These are phyloP conservation scores for honey bee (Apis mellifera) DNA, from an alignment of 1,140 invertebrate species.

Conservation along the genomic window Amel_HAv3.1 CM009944.2:4530501-4531000, in stretches of 20 bases:
- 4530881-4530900: too few relatives aligned
- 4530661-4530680: constrained; percentile 41
- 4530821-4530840: background rate
- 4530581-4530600: constrained; percentile 3
- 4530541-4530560: background rate
- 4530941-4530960: too few relatives aligned
- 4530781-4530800: background rate
- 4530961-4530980: too few relatives aligned
- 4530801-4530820: background rate
- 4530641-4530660: constrained; percentile 46
- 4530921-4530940: too few relatives aligned
- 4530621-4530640: constrained; percentile 35
- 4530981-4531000: too few relatives aligned
- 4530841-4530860: too few relatives aligned
- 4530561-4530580: background rate
- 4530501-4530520: background rate
- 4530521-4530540: background rate
- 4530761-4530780: constrained; percentile 1
- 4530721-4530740: background rate
- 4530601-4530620: constrained; percentile 3
- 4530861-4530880: too few relatives aligned
- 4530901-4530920: too few relatives aligned
- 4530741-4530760: constrained; percentile 7
- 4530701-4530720: background rate
- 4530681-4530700: constrained; percentile 34